Conservation (phyloP, 2,113 vertebrate genomes). For the Nicator chloris region DNA sequence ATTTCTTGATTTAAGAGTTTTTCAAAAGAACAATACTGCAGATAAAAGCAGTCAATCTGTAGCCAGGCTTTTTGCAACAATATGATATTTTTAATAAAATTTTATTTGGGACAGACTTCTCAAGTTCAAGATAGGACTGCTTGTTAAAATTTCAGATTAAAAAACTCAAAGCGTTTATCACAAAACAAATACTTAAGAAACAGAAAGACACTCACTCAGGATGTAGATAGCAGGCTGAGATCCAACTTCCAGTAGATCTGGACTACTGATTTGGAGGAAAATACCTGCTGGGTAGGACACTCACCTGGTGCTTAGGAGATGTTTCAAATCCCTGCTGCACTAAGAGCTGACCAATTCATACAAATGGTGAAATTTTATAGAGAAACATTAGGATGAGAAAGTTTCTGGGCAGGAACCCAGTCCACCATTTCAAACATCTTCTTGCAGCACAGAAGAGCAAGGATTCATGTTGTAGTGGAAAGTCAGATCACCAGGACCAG, state of each 20-base stretch:
- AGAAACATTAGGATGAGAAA: neutral
- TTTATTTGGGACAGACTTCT: neutral
- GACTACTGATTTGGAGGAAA: neutral
- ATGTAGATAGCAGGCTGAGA: neutral
- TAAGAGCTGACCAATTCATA: neutral
- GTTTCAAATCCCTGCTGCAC: neutral
- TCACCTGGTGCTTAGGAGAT: accelerated
- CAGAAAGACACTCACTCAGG: neutral
- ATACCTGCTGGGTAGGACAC: neutral
- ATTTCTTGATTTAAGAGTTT: neutral
- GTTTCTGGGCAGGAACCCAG: neutral
- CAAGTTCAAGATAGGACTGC: neutral
- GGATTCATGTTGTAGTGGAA: accelerated
- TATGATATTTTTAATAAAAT: neutral
- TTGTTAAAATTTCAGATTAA: neutral
- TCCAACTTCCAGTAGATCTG: neutral
- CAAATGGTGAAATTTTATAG: neutral
- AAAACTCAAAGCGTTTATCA: neutral
- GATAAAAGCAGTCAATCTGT: neutral
- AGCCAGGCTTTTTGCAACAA: neutral
- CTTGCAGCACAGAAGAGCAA: neutral
- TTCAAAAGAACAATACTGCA: neutral
- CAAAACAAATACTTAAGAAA: neutral
- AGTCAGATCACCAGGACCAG: neutral
- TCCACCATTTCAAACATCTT: neutral